These are phyloP conservation scores for Falco biarmicus DNA, from an alignment of 2,797 vertebrate species.

Conservation along the genomic window DNA sequence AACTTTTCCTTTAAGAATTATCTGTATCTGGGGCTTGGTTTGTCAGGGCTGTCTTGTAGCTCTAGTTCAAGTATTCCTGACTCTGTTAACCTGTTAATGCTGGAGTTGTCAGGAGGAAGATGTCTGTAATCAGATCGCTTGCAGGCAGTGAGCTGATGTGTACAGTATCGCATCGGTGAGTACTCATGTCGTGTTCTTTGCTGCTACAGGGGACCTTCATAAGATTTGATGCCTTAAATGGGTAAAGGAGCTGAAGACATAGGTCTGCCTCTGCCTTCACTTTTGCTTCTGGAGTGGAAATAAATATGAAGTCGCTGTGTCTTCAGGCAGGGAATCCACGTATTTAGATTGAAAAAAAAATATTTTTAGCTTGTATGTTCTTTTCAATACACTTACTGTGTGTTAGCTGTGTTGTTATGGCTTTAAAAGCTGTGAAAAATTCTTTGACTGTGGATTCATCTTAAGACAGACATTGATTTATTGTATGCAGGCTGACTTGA, in stretches of 20 bases:
- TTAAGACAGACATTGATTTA: background rate
- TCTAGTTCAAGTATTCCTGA: background rate
- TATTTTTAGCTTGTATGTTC: background rate
- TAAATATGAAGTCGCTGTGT: background rate
- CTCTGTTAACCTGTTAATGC: background rate
- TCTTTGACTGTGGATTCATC: background rate
- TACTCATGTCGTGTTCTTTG: background rate
- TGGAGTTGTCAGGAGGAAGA: background rate
- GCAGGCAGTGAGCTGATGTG: background rate
- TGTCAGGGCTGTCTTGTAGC: background rate
- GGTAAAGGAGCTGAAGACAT: background rate
- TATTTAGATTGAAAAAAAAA: background rate
- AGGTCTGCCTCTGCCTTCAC: background rate
- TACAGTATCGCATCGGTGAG: rapidly evolving
- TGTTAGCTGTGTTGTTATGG: background rate
- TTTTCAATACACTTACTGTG: background rate
- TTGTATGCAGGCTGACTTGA: background rate
- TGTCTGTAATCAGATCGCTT: background rate
- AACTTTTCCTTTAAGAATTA: background rate
- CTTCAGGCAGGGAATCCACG: background rate
- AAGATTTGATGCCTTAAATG: background rate
- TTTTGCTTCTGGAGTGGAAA: background rate
- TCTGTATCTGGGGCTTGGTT: background rate
- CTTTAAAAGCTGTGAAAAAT: background rate
- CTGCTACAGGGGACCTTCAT: background rate